Conservation (phyloP, 2,113 vertebrate genomes). For the Ochotona princeps region DNA sequence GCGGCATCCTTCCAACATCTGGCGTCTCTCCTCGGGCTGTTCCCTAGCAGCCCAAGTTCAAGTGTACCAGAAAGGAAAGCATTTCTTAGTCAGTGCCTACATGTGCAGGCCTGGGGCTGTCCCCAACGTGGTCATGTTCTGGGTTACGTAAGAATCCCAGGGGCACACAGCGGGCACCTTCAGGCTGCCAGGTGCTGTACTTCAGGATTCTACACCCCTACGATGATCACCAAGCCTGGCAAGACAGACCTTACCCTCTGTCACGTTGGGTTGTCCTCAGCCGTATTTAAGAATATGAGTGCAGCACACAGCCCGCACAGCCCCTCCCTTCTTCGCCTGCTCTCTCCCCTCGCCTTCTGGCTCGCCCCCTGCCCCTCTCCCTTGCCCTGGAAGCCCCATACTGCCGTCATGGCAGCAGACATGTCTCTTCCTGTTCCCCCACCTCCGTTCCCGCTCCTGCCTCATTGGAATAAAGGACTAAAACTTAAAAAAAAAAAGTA, state of each 20-base stretch:
- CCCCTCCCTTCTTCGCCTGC: too few species aligned
- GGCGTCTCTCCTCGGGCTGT: not conserved
- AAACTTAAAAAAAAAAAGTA: too few species aligned
- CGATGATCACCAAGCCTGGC: not conserved
- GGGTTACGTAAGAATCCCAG: not conserved
- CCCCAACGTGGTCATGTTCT: not conserved
- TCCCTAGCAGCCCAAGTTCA: not conserved
- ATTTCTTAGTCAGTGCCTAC: not conserved
- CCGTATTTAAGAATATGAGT: not conserved
- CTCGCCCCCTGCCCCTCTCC: too few species aligned
- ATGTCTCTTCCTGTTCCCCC: too few species aligned
- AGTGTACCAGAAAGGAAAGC: constrained; percentile 18
- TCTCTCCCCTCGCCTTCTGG: too few species aligned
- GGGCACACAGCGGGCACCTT: not conserved
- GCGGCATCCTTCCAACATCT: not conserved
- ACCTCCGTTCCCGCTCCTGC: too few species aligned
- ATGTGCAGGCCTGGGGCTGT: not conserved
- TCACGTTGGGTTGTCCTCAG: not conserved
- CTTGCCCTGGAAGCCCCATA: too few species aligned
- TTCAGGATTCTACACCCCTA: not conserved
- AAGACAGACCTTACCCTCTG: not conserved
- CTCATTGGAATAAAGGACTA: too few species aligned
- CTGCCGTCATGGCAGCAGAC: too few species aligned
- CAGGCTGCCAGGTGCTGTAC: not conserved
- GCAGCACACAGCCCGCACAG: too few species aligned